Percentiles rank a stretch among this genome's conserved stretches.
Evolutionary conservation across 2,797 vertebrate species (phyloP).

Genomic region (Chelonia mydas): DNA sequence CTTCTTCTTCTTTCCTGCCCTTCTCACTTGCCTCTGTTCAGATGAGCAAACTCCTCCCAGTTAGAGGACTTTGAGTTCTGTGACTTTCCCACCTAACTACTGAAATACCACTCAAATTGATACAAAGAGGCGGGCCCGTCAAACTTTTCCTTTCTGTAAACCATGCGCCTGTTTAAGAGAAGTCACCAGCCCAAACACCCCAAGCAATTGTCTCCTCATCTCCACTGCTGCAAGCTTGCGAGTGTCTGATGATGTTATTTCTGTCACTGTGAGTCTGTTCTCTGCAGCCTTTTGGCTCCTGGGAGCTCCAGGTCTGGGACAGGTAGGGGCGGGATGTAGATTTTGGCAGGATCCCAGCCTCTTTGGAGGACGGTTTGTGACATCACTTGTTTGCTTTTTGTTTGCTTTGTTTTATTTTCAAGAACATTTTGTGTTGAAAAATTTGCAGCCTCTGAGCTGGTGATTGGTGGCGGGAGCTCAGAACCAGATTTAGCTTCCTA

Average conservation of each 20-base stretch:
- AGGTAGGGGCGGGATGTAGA: conserved; percentile 50
- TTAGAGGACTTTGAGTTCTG: conserved; percentile 71
- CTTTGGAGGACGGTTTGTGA: conserved; percentile 57
- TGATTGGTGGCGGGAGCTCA: background rate
- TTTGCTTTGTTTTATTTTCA: conserved; percentile 64
- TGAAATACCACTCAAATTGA: conserved; percentile 73
- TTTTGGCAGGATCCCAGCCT: conserved; percentile 27
- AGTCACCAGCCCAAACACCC: conserved; percentile 34
- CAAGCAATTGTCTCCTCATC: conserved; percentile 60
- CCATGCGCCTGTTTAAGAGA: conserved; percentile 58
- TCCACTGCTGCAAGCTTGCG: background rate
- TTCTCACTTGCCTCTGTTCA: conserved; percentile 43
- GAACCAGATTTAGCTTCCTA: background rate
- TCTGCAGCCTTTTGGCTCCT: conserved; percentile 49
- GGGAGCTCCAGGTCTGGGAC: conserved; percentile 30
- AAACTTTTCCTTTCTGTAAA: conserved; percentile 58
- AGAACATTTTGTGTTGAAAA: conserved; percentile 43
- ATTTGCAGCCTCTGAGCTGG: background rate
- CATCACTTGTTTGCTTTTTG: conserved; percentile 56
- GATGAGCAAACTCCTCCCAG: conserved; percentile 59
- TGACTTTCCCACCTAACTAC: conserved; percentile 65
- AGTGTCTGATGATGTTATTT: conserved; percentile 30
- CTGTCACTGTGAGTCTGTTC: conserved; percentile 25
- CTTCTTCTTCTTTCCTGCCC: conserved; percentile 10
- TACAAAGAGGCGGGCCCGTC: conserved; percentile 51